Evolutionary conservation across 1,140 invertebrate species (phyloP), one percentile per base, ranked within the genome.

Genomic region (Ips typographus): DNA sequence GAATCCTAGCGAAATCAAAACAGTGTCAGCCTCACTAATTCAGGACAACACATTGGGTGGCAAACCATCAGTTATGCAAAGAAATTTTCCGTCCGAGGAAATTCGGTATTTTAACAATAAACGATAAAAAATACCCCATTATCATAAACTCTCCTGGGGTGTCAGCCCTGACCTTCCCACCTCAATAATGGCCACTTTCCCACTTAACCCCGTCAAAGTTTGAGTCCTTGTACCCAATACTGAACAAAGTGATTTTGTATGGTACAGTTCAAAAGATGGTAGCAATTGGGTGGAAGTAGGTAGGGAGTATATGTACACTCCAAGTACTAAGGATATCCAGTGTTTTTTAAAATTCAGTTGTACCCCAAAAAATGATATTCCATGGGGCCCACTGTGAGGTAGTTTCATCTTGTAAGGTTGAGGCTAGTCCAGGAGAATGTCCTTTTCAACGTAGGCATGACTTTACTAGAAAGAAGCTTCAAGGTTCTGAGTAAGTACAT

Each of bases 391-490:
- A 69, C 76, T 42, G 79, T 85, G 87, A 88, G 78, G 81, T 83
- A 64, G 79, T 74, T 68, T 47, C 78, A 36, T 85, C 94, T 56
- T 68, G 69, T 64, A 62, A 57, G 57, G 73, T 79, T 7, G 82
- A 89, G 78, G 85, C 87, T 68, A 90, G 91, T 1, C 94, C 94
- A 44, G 90, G 87, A 4, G 41, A 69, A 4, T 95, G 92, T 82
- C 92, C 91, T 3, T 95, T 94, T 85, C 89, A 94, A 81, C 83
- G 72, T 1, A 85, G 94, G 61, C 93, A 95, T 75, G 61, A 76
- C 37, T 91, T 88, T 78, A 95, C 94, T 1, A 77, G 78, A 61
- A 65, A 83, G 63, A 83, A 81, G 74, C 77, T 90, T 43, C 80
- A 71, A 3, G 78, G 79, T 22, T 81, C 84, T 59, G 81, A 82